These are phyloP conservation scores for Hiodon alosoides DNA, from an alignment of 2,113 vertebrate species.

Conservation along the genomic window DNA sequence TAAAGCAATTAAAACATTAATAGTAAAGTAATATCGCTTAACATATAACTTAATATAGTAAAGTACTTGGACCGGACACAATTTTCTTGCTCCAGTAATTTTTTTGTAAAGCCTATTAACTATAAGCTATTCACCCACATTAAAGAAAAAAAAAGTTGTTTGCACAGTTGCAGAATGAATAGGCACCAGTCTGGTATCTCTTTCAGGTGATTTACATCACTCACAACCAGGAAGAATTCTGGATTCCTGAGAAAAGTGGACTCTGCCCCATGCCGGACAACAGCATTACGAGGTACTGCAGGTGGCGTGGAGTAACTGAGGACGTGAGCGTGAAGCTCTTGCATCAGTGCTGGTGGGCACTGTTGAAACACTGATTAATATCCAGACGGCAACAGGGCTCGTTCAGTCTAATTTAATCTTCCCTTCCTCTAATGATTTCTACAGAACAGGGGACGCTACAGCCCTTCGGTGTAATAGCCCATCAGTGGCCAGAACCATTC, in stretches of 20 bases:
- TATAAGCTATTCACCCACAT: background rate
- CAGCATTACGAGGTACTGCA: slow-evolving; percentile 10
- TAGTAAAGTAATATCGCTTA: too few species aligned
- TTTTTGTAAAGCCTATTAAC: too few species aligned
- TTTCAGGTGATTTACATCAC: slow-evolving; percentile 50
- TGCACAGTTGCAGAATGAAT: background rate
- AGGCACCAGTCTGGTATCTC: slow-evolving; percentile 4
- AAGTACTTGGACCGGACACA: too few species aligned
- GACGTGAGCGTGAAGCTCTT: background rate
- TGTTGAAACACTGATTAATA: background rate
- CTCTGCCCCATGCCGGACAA: slow-evolving; percentile 14
- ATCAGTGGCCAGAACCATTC: slow-evolving; percentile 14
- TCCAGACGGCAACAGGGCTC: slow-evolving; percentile 3
- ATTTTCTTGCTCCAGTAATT: too few species aligned
- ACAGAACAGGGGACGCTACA: background rate
- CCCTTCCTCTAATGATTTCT: background rate
- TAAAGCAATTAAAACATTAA: too few species aligned
- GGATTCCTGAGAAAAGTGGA: slow-evolving; percentile 9
- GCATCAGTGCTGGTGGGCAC: background rate
- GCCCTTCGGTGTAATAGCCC: slow-evolving; percentile 24
- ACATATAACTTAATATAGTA: too few species aligned
- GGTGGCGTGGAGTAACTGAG: background rate
- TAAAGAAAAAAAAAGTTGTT: background rate
- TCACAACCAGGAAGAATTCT: slow-evolving; percentile 29
- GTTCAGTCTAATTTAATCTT: slow-evolving; percentile 10